Conservation (phyloP, 1,140 invertebrate species). For the Tetranychus cinnabarinus region DNA sequence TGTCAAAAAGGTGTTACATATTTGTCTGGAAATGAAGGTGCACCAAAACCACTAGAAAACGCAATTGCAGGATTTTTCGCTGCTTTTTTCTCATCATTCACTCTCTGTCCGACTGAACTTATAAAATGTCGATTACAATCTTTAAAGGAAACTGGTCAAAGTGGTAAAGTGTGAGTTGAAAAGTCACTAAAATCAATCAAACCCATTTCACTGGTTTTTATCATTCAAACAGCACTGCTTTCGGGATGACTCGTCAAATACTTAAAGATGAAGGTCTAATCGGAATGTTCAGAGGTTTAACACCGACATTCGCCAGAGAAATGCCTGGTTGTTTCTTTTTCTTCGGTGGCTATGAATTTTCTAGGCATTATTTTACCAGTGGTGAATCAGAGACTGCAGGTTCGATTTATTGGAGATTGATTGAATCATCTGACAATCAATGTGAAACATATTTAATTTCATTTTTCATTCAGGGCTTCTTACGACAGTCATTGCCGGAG, state of each 20-base stretch:
- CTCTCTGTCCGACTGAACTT: constrained; percentile 49
- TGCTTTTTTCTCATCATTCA: constrained; percentile 87
- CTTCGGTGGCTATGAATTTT: constrained; percentile 36
- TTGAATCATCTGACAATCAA: background rate
- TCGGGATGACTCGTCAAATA: constrained; percentile 4
- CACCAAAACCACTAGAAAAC: constrained; percentile 48
- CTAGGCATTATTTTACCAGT: constrained; percentile 36
- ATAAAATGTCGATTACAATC: constrained; percentile 94
- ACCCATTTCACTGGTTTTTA: background rate
- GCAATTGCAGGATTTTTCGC: constrained; percentile 81
- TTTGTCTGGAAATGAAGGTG: constrained; percentile 24
- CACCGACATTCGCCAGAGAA: constrained; percentile 60
- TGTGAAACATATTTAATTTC: background rate
- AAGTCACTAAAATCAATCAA: constrained; percentile 11
- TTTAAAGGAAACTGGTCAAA: constrained; percentile 47
- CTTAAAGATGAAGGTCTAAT: constrained; percentile 21
- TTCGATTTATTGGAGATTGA: background rate
- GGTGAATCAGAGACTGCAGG: background rate
- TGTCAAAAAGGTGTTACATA: constrained; percentile 59
- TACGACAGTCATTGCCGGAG: constrained; percentile 46
- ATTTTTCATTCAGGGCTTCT: constrained; percentile 5
- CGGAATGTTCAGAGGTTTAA: constrained; percentile 55
- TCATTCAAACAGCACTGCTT: background rate
- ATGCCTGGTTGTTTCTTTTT: constrained; percentile 67
- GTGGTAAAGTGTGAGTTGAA: background rate